These are phyloP conservation scores for Megathymus violae DNA, from an alignment of 1,140 invertebrate species.

Conservation along the genomic window DNA sequence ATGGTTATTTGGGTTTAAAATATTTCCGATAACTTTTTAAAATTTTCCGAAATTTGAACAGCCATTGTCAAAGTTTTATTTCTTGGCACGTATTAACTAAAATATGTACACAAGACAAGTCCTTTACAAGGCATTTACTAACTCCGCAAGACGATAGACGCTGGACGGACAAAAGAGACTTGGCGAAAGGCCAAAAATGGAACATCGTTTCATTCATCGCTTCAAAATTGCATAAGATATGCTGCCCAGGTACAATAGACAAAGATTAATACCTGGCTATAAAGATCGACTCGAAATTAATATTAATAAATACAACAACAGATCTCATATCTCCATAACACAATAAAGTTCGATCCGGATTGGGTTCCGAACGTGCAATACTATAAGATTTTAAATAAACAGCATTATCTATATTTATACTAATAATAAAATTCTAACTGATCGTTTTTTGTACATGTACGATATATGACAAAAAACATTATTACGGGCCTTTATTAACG, in stretches of 20 bases:
- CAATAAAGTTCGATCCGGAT: too few relatives aligned
- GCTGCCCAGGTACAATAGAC: constrained; percentile 16
- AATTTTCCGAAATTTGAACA: constrained; percentile 33
- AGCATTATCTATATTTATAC: too few relatives aligned
- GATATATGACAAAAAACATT: too few relatives aligned
- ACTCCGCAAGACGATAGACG: constrained; percentile 14
- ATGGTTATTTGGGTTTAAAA: too few relatives aligned
- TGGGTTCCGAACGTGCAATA: constrained; percentile 1
- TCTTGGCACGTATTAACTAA: constrained; percentile 9
- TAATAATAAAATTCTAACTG: too few relatives aligned
- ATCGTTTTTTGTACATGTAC: too few relatives aligned
- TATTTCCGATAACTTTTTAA: too few relatives aligned
- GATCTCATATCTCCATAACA: neutral
- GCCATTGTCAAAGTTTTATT: neutral
- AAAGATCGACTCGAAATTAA: constrained; percentile 37
- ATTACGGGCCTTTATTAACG: too few relatives aligned
- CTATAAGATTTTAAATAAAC: too few relatives aligned
- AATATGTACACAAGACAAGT: constrained; percentile 11
- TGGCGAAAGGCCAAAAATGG: constrained; percentile 30
- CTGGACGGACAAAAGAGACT: constrained; percentile 21
- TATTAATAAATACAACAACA: constrained; percentile 40
- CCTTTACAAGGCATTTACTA: constrained; percentile 23
- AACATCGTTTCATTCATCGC: too few relatives aligned
- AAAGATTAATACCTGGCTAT: constrained; percentile 34
- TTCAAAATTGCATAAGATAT: constrained; percentile 27